Base-by-base conservation (phyloP, 2,113 vertebrate genomes). In the Hystrix brachyura region DNA sequence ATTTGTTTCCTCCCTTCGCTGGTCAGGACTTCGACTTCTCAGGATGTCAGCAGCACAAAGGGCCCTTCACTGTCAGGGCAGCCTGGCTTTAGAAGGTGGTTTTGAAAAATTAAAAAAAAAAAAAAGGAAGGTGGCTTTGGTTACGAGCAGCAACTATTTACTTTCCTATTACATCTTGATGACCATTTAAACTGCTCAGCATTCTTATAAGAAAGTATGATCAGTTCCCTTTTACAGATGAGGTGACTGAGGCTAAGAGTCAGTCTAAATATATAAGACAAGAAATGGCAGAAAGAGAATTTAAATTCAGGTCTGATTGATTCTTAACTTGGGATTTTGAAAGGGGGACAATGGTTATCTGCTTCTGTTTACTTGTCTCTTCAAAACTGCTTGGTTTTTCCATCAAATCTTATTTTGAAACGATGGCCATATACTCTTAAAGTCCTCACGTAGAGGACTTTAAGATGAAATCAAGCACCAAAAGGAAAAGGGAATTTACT, bases 381-480 rank as follows among this genome's bases (percentile, higher is more conserved):
- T 97, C 18, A 87, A 80, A 95, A 79, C 19, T 34, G 32, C n/a
- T 89, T 84, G 4, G 0, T 53, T 76, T 87, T 93, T 82, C 13
- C n/a, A 19, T 69, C 25, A 84, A 82, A 62, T 62, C 17, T 83
- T 74, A 21, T 69, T 88, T 74, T 65, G 14, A 27, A 78, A 79
- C 59, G 90, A 72, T 18, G 5, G 0, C 12, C 25, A 34, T 19
- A 21, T 0, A 19, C 46, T 53, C 17, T 13, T 78, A n/a, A 78
- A 76, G 23, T 92, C 25, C 2, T 3, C 38, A 29, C 48, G 25
- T 14, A 64, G 55, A 7, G 34, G 87, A 76, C 38, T 38, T 38
- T 38, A 38, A 43, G 46, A 32, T 25, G n/a, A 18, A 60, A 64
- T 21, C 27, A 27, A 71, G 38, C 65, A 12, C 65, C 59, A 23